Evolutionary conservation across 2,113 vertebrate species (phyloP).

Genomic region (Ginglymostoma cirratum): DNA sequence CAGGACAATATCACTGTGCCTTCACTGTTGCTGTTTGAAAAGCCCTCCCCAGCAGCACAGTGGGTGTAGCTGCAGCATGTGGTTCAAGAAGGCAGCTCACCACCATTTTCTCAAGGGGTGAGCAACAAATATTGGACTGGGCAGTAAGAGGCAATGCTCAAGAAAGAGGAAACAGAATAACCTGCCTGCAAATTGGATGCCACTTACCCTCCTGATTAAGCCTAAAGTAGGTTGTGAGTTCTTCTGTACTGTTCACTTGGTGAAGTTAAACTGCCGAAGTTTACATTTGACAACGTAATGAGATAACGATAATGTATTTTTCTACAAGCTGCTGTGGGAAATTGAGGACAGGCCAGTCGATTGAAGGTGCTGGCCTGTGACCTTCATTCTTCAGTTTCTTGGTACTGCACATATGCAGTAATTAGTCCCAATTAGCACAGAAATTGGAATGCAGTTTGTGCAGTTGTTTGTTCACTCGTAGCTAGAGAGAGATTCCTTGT

Average conservation of each 20-base stretch:
- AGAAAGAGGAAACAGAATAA: no score
- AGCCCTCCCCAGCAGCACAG: no score
- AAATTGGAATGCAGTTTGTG: neutral
- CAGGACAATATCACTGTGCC: no score
- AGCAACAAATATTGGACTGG: no score
- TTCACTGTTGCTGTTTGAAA: no score
- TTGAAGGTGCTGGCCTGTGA: neutral
- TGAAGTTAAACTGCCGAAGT: neutral
- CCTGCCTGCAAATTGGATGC: neutral
- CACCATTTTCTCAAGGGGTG: no score
- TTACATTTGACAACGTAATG: neutral
- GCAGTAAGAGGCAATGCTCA: no score
- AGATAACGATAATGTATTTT: neutral
- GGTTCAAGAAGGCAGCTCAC: no score
- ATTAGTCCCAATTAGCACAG: slow-evolving; percentile 23
- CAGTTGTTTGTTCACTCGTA: neutral
- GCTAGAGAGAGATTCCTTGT: slow-evolving; percentile 2
- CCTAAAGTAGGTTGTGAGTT: neutral
- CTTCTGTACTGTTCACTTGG: neutral
- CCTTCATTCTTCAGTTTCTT: neutral
- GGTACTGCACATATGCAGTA: neutral
- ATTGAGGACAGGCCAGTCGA: neutral
- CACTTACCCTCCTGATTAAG: neutral
- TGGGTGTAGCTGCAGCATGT: no score
- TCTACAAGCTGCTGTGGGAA: neutral